These are phyloP conservation scores for Stegodyphus mimosarum DNA, from an alignment of 1,140 invertebrate genomes.

Conservation along the genomic window DNA sequence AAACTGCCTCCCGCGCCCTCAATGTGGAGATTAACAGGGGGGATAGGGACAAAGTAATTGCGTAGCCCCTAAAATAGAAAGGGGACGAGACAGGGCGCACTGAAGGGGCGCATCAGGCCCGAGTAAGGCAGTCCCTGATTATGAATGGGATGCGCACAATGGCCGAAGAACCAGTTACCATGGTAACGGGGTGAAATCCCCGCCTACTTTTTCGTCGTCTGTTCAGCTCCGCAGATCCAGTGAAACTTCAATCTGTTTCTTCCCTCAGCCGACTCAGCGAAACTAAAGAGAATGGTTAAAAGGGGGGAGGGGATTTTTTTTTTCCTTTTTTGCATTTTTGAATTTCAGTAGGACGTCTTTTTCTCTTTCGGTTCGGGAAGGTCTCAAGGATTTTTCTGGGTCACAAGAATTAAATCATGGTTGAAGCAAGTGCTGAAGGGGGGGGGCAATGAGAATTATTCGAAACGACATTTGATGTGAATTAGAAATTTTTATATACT, in stretches of 20 bases:
- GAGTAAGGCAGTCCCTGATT: conserved; percentile 53
- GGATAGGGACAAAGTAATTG: conserved; percentile 52
- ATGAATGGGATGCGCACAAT: conserved; percentile 61
- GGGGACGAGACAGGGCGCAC: conserved; percentile 44
- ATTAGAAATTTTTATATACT: too few relatives aligned
- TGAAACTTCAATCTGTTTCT: conserved; percentile 57
- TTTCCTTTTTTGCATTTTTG: conserved; percentile 23
- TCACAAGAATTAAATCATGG: too few relatives aligned
- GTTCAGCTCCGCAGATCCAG: conserved; percentile 26
- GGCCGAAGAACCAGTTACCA: conserved; percentile 44
- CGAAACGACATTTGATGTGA: too few relatives aligned
- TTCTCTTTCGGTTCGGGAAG: too few relatives aligned
- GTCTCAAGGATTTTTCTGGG: too few relatives aligned
- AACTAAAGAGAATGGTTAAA: conserved; percentile 32
- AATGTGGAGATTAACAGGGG: conserved; percentile 38
- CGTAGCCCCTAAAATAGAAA: conserved; percentile 51
- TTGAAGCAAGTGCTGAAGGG: too few relatives aligned
- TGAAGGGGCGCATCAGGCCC: conserved; percentile 29
- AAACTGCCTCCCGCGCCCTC: conserved; percentile 26
- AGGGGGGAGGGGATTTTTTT: not conserved
- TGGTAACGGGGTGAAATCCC: conserved; percentile 42
- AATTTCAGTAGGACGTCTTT: conserved; percentile 6
- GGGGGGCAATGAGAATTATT: too few relatives aligned
- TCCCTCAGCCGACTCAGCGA: conserved; percentile 47
- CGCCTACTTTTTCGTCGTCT: conserved; percentile 55